Evolutionary conservation across 1,140 invertebrate species (phyloP).

Genomic region (Lutraria rhynchaena): DNA sequence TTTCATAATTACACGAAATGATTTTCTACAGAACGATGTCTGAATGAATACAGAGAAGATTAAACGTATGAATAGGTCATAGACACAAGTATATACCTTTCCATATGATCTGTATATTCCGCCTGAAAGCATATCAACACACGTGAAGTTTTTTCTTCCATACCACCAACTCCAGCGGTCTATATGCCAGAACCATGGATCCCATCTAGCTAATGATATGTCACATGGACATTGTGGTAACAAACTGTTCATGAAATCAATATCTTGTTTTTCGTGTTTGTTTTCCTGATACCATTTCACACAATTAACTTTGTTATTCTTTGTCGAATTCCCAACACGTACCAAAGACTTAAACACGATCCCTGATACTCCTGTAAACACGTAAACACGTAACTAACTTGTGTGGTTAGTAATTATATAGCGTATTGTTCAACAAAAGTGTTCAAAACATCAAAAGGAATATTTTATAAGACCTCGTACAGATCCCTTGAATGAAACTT

Average conservation of each 20-base stretch:
- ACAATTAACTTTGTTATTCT: conserved; percentile 17
- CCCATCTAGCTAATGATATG: conserved; percentile 12
- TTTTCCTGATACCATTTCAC: conserved; percentile 35
- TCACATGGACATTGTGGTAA: conserved; percentile 39
- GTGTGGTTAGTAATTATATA: no score
- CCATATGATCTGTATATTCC: conserved; percentile 5
- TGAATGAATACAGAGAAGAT: no score
- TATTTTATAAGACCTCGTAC: no score
- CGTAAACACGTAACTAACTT: no score
- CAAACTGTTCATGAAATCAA: background rate
- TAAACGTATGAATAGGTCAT: no score
- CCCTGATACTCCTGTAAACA: no score
- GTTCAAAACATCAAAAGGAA: no score
- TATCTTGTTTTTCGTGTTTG: background rate
- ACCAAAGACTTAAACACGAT: background rate
- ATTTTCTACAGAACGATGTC: no score
- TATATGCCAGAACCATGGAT: conserved; percentile 41
- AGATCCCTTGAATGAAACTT: no score
- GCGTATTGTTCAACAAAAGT: no score
- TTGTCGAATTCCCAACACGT: background rate
- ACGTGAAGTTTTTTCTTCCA: background rate
- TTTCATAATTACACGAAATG: no score
- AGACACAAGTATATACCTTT: no score
- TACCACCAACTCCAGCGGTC: background rate
- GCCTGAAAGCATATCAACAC: conserved; percentile 25